phyloP scores from a whole-genome alignment of 2,113 vertebrate species.

The Hypanus sabinus region DNA sequence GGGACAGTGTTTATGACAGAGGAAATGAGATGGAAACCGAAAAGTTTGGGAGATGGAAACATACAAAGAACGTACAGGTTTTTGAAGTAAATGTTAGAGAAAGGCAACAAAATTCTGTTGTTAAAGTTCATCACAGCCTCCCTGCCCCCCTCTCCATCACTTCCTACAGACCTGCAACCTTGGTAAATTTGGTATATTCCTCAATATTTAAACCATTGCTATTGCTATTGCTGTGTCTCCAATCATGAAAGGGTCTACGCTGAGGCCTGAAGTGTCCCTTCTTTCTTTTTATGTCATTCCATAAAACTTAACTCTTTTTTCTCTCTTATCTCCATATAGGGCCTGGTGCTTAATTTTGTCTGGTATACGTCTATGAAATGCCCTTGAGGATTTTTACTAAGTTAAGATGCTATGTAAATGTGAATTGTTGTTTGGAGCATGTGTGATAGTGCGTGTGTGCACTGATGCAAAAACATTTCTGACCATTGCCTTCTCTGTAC shows the following conservation, averaged over 20 bases:
- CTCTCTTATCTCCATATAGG: neutral
- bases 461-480: neutral
- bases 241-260: neutral
- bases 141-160: neutral
- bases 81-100: neutral
- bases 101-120: neutral
- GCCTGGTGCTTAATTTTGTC: neutral
- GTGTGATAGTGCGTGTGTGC: neutral
- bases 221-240: neutral
- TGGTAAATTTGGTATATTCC: neutral
- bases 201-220: neutral
- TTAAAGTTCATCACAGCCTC: neutral
- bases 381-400: neutral
- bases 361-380: neutral
- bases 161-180: neutral
- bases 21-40: neutral
- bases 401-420: neutral
- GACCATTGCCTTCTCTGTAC: neutral
- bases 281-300: neutral
- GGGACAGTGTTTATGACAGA: neutral
- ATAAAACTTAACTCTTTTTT: neutral
- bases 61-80: neutral
- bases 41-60: neutral
- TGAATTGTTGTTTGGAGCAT: neutral
- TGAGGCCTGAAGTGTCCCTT: neutral